Percentiles rank a stretch among this genome's conserved stretches.
phyloP scores from a whole-genome alignment of 2,888 invertebrate species.

The Caenorhabditis becei region DNA sequence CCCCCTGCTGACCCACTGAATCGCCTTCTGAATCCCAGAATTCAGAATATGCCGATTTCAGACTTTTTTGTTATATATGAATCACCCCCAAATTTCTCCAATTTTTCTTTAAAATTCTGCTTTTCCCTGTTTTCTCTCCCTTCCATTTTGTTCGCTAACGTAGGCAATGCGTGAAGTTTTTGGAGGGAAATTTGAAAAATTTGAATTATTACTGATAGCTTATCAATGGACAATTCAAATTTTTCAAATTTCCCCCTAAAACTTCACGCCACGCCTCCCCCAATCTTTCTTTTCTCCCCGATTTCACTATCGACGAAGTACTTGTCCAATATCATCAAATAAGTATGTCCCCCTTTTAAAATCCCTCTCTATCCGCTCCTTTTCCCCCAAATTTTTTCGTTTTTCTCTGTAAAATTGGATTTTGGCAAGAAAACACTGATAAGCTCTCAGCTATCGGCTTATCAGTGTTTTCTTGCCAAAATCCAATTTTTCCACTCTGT shows the following conservation, averaged over 20 bases:
- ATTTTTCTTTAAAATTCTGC: constrained; percentile 5
- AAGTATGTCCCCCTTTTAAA: neutral
- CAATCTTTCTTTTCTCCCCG: constrained; percentile 26
- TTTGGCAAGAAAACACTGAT: neutral
- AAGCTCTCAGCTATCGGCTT: neutral
- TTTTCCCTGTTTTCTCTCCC: constrained; percentile 21
- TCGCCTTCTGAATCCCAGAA: constrained; percentile 12
- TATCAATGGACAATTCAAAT: neutral
- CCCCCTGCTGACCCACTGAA: neutral
- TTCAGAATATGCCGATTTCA: constrained; percentile 22
- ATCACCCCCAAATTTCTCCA: neutral
- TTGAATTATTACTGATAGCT: too few species aligned
- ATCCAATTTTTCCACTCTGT: constrained; percentile 26
- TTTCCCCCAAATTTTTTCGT: neutral
- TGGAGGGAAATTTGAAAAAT: neutral
- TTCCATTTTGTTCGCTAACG: constrained; percentile 49
- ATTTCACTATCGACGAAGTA: constrained; percentile 61
- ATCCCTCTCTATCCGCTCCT: neutral
- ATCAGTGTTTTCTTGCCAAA: too few species aligned
- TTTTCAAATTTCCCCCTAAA: neutral
- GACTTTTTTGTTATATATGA: constrained; percentile 44
- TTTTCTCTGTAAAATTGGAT: neutral
- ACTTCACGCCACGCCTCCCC: neutral
- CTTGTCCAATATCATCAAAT: constrained; percentile 52
- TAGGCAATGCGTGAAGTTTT: neutral